A percentile compares a stretch with the other conserved stretches of the same genome.
These are phyloP conservation scores for Acrossocheilus fasciatus DNA, from an alignment of 2,797 vertebrate genomes.

Conservation along the genomic window DNA sequence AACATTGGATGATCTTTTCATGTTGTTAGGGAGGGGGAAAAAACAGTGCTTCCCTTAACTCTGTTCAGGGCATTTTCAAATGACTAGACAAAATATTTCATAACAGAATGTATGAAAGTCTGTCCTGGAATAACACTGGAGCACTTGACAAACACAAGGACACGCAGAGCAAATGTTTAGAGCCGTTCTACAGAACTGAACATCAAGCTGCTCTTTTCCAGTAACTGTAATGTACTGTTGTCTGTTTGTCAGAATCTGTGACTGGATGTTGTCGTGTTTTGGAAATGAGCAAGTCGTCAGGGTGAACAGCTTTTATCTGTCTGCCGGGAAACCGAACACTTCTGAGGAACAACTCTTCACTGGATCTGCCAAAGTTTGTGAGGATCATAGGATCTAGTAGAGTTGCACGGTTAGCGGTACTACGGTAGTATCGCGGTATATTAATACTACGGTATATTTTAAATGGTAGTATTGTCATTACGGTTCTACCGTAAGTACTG, in stretches of 20 bases:
- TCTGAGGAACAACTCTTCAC: background rate
- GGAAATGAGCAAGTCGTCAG: background rate
- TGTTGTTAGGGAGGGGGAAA: background rate
- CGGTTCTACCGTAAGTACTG: background rate
- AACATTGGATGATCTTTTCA: slow-evolving; percentile 37
- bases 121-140: slow-evolving; percentile 3
- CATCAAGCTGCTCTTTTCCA: background rate
- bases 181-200: background rate
- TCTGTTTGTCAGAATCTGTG: background rate
- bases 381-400: background rate
- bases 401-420: background rate
- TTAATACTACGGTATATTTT: too few relatives aligned
- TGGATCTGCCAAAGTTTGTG: background rate
- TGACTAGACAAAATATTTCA: background rate
- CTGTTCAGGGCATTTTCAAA: background rate
- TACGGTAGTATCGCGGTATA: background rate
- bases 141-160: background rate
- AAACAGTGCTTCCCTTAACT: background rate
- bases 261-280: background rate
- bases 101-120: background rate
- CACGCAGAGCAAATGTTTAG: background rate
- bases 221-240: background rate
- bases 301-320: background rate
- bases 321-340: background rate
- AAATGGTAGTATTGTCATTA: background rate